phyloP scores from a whole-genome alignment of 2,113 vertebrate genomes.

The Zosterops japonicus region DNA sequence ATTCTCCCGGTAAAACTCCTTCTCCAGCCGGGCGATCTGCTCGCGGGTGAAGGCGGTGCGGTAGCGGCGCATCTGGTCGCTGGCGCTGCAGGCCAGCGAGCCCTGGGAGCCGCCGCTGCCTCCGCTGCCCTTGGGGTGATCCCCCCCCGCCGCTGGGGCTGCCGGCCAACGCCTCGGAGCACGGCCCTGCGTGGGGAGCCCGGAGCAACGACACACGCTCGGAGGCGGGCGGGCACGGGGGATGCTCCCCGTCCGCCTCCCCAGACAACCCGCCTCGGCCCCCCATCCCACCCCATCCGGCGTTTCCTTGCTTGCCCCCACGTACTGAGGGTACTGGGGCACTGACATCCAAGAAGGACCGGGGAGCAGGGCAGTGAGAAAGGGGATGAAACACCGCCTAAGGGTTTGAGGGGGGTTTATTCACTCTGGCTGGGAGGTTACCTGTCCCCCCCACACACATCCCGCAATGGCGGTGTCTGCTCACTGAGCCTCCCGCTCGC shows the following conservation, averaged over 20 bases:
- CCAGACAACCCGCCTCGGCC: neutral
- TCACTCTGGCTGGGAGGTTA: neutral
- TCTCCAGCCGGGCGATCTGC: conserved; percentile 95
- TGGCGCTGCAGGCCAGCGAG: conserved; percentile 85
- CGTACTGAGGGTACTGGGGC: neutral
- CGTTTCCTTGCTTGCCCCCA: neutral
- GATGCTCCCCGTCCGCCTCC: neutral
- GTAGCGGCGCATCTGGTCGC: conserved; percentile 96
- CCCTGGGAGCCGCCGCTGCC: conserved; percentile 79
- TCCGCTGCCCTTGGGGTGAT: conserved; percentile 79
- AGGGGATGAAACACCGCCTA: neutral
- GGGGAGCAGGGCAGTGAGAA: neutral
- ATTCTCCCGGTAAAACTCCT: conserved; percentile 98
- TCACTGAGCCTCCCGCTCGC: neutral
- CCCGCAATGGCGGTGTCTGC: neutral
- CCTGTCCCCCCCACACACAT: neutral
- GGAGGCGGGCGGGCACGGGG: neutral
- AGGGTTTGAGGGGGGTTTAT: neutral
- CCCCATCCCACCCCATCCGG: neutral
- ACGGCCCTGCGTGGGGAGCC: conserved; percentile 66
- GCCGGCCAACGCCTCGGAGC: conserved; percentile 69
- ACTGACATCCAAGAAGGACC: neutral
- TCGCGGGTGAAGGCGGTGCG: conserved; percentile 96
- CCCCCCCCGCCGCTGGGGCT: conserved; percentile 74
- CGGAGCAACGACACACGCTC: conserved; percentile 24